phyloP scores from a whole-genome alignment of 2,113 vertebrate species.

The Crotalus horridus region DNA sequence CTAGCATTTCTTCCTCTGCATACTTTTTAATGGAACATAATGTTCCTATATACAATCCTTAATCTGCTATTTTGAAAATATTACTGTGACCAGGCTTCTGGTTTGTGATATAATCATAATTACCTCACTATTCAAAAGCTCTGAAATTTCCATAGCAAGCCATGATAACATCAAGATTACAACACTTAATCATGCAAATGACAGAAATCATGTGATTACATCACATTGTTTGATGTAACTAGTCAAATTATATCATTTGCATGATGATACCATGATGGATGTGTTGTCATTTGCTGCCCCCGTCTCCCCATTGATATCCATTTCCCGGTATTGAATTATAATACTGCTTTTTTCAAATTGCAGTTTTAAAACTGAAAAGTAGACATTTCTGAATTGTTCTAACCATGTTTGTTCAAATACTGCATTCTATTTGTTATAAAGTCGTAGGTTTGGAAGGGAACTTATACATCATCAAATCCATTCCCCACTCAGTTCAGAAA shows the following conservation, averaged over 20 bases:
- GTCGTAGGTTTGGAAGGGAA: neutral
- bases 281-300: neutral
- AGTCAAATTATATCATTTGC: neutral
- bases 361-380: neutral
- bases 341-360: neutral
- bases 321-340: neutral
- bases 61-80: neutral
- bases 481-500: neutral
- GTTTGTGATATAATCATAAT: neutral
- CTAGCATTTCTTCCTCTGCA: neutral
- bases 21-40: neutral
- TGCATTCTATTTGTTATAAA: neutral
- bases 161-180: neutral
- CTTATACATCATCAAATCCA: neutral
- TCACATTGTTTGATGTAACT: neutral
- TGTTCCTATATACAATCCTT: neutral
- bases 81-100: neutral
- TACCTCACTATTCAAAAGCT: neutral
- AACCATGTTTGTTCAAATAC: neutral
- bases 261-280: neutral
- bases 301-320: neutral
- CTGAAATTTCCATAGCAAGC: neutral
- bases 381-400: neutral
- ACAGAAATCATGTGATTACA: neutral
- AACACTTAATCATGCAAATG: neutral